Evolutionary conservation across 2,888 invertebrate species (phyloP).

Genomic region (Ennomos quercinarius): DNA sequence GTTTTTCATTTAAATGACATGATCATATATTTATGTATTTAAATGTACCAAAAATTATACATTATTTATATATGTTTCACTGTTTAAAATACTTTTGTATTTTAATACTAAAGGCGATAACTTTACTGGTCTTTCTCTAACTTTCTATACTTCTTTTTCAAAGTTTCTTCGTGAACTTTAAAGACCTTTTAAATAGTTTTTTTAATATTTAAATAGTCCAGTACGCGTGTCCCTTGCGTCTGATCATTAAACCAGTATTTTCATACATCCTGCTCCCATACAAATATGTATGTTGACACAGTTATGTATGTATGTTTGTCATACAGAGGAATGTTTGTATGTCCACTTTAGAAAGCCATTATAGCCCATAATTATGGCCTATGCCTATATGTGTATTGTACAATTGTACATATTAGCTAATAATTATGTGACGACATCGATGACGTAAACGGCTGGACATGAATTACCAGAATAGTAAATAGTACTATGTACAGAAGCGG

Average conservation of each 20-base stretch:
- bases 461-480: not conserved
- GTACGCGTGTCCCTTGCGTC: slow-evolving; percentile 1
- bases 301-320: slow-evolving; percentile 7
- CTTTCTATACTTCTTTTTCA: too few relatives aligned
- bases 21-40: too few relatives aligned
- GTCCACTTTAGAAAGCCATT: slow-evolving; percentile 13
- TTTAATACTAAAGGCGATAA: not conserved
- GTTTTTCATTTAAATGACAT: too few relatives aligned
- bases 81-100: slow-evolving; percentile 6
- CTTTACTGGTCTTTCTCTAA: too few relatives aligned
- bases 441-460: slow-evolving; percentile 8
- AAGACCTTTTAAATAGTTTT: too few relatives aligned
- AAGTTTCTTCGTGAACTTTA: too few relatives aligned
- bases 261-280: slow-evolving; percentile 14
- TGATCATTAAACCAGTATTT: not conserved
- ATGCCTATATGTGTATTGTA: slow-evolving; percentile 6
- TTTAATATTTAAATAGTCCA: not conserved
- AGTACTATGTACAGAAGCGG: not conserved
- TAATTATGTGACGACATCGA: not conserved
- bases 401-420: not conserved
- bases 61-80: not conserved
- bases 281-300: slow-evolving; percentile 2
- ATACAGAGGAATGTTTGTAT: slow-evolving; percentile 12
- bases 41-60: too few relatives aligned
- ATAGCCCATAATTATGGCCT: slow-evolving; percentile 6